Base-by-base conservation (phyloP, 2,888 invertebrate species). In the Mesoligia furuncula region DNA sequence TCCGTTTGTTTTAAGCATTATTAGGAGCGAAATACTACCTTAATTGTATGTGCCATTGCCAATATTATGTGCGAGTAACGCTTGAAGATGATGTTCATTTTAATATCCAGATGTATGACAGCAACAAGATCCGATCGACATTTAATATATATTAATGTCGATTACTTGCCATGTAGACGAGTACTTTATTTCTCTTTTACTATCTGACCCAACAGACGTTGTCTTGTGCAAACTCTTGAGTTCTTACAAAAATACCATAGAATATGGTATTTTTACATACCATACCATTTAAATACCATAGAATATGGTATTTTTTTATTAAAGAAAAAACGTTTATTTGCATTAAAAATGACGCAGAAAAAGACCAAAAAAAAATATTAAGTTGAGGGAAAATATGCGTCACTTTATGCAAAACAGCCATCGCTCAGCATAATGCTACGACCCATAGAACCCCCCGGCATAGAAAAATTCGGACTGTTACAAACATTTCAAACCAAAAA, bases 71-170 rank as follows among this genome's bases (percentile, higher is more conserved):
- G 78, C 65, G 73, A 31, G 69, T 24, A 67, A 64, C 67, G 72
- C 36, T 74, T 68, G 65, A 80, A 39, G 70, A 77, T 81, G 69
- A 81, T 70, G 75, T 81, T 77, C 61, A 45, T 87, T 88, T 85
- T 84, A 90, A 84, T 84, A 81, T 73, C 69, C 36, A 77, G 71
- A 84, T 88, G 83, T 82, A 74, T 64, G 78, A 82, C 66, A 74
- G 66, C 71, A 80, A 76, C 67, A 51, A 87, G 75, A 76, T 70
- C 73, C 24, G 72, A 74, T 77, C 78, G 75, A 79, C 69, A 54
- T 72, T 84, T 67, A 70, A 78, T 89, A 75, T 75, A 36, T 45
- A 75, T n/a, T 77, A 45, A 70, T 64, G 62, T 82, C 61, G 36
- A 87, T 85, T 80, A 74, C 69, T 71, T 71, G 48, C 69, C 45